Evolutionary conservation across 2,888 invertebrate species (phyloP).

Genomic region (Scotopteryx bipunctaria): DNA sequence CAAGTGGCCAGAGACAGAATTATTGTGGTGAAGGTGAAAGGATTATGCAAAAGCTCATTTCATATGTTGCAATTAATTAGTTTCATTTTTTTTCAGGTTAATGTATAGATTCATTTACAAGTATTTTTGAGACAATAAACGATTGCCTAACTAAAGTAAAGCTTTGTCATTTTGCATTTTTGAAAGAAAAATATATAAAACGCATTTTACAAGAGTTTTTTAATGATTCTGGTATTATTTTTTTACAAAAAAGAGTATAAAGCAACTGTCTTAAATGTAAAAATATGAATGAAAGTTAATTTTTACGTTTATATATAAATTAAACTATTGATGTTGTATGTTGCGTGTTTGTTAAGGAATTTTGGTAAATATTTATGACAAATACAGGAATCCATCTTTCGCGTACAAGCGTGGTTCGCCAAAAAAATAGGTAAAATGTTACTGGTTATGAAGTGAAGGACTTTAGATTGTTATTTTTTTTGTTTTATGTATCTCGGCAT

Average conservation of each 20-base stretch:
- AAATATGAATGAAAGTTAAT: conserved; percentile 69
- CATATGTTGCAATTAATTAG: too few species aligned
- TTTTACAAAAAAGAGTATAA: conserved; percentile 35
- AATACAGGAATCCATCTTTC: conserved; percentile 37
- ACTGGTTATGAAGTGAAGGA: conserved; percentile 46
- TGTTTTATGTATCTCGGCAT: conserved; percentile 56
- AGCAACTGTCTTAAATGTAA: conserved; percentile 65
- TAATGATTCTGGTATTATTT: conserved; percentile 17
- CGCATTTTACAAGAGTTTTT: conserved; percentile 16
- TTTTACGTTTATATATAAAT: conserved; percentile 77
- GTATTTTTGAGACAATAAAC: too few species aligned
- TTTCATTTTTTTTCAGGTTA: too few species aligned
- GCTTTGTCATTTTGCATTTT: conserved; percentile 30
- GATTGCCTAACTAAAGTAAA: conserved; percentile 35
- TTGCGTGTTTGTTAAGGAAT: conserved; percentile 55
- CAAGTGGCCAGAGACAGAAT: too few species aligned
- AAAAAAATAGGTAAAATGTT: conserved; percentile 25
- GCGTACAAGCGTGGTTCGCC: conserved; percentile 52
- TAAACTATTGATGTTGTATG: conserved; percentile 56
- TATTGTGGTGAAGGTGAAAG: too few species aligned
- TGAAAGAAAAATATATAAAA: conserved; percentile 6
- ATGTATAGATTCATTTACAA: too few species aligned
- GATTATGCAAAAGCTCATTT: too few species aligned
- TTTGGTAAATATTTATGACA: conserved; percentile 55
- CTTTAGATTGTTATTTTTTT: conserved; percentile 34